A percentile compares a stretch with the other conserved stretches of the same genome.
Evolutionary conservation across 1,140 invertebrate species (phyloP).

Genomic region (Homarus americanus): DNA sequence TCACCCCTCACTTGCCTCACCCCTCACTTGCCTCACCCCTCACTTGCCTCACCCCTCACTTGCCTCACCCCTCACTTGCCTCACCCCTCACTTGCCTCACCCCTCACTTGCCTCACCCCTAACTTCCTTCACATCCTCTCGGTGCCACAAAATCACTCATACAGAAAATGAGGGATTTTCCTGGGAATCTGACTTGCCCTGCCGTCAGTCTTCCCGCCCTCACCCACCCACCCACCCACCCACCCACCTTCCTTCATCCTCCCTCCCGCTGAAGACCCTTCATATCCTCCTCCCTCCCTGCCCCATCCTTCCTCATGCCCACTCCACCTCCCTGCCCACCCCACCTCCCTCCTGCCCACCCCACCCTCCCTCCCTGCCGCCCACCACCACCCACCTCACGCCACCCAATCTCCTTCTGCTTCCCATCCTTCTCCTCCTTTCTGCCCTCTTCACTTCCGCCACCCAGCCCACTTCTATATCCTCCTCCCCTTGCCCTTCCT

Average conservation of each 20-base stretch:
- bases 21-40: background rate
- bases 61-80: background rate
- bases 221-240: background rate
- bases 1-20: background rate
- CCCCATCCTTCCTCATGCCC: background rate
- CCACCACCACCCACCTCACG: background rate
- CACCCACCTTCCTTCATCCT: background rate
- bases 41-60: background rate
- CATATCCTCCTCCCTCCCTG: background rate
- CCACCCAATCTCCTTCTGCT: background rate
- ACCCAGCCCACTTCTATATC: too few species aligned
- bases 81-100: background rate
- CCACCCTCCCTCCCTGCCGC: background rate
- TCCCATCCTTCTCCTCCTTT: background rate
- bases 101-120: background rate
- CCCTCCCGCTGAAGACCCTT: too few species aligned
- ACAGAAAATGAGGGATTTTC: constrained; percentile 21
- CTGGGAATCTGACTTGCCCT: background rate
- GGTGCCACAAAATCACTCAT: background rate
- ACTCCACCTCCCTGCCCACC: background rate
- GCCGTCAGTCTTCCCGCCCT: background rate
- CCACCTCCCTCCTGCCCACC: background rate
- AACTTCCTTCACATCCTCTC: background rate
- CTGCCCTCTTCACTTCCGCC: too few species aligned
- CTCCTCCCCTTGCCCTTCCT: too few species aligned